phyloP scores from a whole-genome alignment of 2,888 invertebrate genomes.

The Erpobdella octoculata region DNA sequence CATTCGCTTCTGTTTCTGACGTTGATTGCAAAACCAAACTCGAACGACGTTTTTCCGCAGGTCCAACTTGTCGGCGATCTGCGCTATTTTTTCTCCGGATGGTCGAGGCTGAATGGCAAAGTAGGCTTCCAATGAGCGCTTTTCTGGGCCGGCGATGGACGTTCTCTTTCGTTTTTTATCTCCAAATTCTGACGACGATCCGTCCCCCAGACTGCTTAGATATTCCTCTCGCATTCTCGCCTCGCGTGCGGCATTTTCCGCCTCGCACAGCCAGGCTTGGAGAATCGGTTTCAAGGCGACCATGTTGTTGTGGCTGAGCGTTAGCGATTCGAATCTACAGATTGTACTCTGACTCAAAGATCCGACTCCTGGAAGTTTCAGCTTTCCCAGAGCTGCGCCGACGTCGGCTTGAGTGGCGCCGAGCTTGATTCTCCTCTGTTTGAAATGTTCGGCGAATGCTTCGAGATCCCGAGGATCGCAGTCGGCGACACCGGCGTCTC shows the following conservation, averaged over 20 bases:
- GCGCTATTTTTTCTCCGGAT: slow-evolving; percentile 97
- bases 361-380: slow-evolving; percentile 97
- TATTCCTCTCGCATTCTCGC: slow-evolving; percentile 28
- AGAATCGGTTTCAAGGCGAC: slow-evolving; percentile 96
- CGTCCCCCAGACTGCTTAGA: slow-evolving; percentile 46
- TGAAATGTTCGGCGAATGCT: slow-evolving; percentile 97
- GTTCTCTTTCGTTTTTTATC: slow-evolving; percentile 97
- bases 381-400: slow-evolving; percentile 90
- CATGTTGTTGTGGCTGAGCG: slow-evolving; percentile 99
- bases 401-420: slow-evolving; percentile 98
- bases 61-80: slow-evolving; percentile 97
- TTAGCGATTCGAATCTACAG: slow-evolving; percentile 95
- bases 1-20: slow-evolving; percentile 64
- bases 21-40: slow-evolving; percentile 99
- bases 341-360: slow-evolving; percentile 97
- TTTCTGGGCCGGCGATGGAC: slow-evolving; percentile 95
- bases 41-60: slow-evolving; percentile 99
- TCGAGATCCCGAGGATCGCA: slow-evolving; percentile 76
- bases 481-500: slow-evolving; percentile 48
- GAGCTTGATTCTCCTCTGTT: slow-evolving; percentile 94
- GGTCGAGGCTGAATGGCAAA: slow-evolving; percentile 97
- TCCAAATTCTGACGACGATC: slow-evolving; percentile 25
- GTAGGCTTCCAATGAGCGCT: slow-evolving; percentile 91
- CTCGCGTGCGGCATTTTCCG: slow-evolving; percentile 57
- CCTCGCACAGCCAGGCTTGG: slow-evolving; percentile 95